Base-by-base conservation (phyloP, 2,888 invertebrate genomes). In the Acrobasis consociella region DNA sequence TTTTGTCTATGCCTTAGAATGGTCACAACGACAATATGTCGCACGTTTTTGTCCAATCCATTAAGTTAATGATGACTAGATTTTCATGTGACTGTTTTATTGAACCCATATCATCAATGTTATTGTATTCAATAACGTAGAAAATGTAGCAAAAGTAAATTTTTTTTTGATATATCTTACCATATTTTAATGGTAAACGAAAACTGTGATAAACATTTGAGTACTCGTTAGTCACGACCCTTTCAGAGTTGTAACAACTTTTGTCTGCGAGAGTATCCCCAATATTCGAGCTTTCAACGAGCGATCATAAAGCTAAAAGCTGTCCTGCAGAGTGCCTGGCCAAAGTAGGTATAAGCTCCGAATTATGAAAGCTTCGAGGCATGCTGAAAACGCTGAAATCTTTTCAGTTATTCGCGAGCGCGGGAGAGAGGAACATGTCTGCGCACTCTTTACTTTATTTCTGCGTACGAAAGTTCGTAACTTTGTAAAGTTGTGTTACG, bases 361-460 rank as follows among this genome's bases (percentile, higher is more conserved):
- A 65, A 68, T 68, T 64, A 62, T 67, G 67, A 73, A 72, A 75
- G 74, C 75, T 72, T 13, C 22, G 31, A 49, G 17, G n/a, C 15
- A 11, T 46, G 58, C 64, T 65, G 55, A 56, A 56, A 51, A 55
- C 42, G 64, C 69, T 72, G 69, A 72, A 77, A 69, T 70, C 81
- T 84, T 46, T 46, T 86, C 86, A 88, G 88, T 88, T 71, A 73
- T 74, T 76, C 83, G 81, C 83, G 79, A 72, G 72, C 73, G 78
- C 74, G 75, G 62, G 71, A 31, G 76, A 76, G 66, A 81, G 70
- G 70, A 77, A 79, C 81, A 77, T 82, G 86, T 79, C 71, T 64
- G 62, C 64, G 67, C 64, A 51, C 64, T 63, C 69, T 53, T 59
- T 61, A 62, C 58, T 49, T 50, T 55, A 64, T 49, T 59, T 65